Base-by-base conservation (phyloP, 2,888 invertebrate genomes). In the Apotomis turbidana region DNA sequence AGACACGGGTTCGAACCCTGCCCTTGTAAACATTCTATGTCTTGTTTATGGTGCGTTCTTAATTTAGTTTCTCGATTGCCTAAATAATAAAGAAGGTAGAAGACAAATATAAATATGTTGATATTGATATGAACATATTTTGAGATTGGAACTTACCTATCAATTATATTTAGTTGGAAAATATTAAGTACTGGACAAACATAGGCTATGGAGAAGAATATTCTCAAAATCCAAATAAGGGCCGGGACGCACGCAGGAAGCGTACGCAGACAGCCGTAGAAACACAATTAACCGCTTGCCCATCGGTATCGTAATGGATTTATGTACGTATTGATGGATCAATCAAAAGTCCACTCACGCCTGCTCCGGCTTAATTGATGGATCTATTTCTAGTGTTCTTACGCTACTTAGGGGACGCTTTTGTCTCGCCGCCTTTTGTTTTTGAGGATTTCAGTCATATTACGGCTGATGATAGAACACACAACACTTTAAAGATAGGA, bases 321-420 rank as follows among this genome's bases (percentile, higher is more conserved):
- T 90, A 90, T 89, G 88, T 89, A 90, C 89, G 88, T 91, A 92
- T 91, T 92, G 91, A 91, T 87, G 87, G 87, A 91, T 93, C 92
- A 91, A 92, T 92, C 92, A 91, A 85, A 86, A 86, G 85, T 81
- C 84, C 82, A 82, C 84, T 85, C 81, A 83, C 81, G 84, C 80
- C 79, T 81, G 78, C 77, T 79, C 78, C 79, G 79, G 74, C 79
- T 88, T 90, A 90, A 90, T 90, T 90, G 90, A 90, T 89, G 83
- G 83, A 86, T 88, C 85, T 85, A 84, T 87, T 90, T 88, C 84
- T 80, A 81, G 76, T 73, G 68, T 77, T 75, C 77, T 75, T 70
- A 76, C 62, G 78, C 78, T 63, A 76, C 76, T 78, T 74, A 76
- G 70, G 73, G 72, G 75, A 74, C 70, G 74, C 78, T 82, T 85